These are phyloP conservation scores for Thelaira solivaga DNA, from an alignment of 2,888 invertebrate genomes.

Conservation along the genomic window DNA sequence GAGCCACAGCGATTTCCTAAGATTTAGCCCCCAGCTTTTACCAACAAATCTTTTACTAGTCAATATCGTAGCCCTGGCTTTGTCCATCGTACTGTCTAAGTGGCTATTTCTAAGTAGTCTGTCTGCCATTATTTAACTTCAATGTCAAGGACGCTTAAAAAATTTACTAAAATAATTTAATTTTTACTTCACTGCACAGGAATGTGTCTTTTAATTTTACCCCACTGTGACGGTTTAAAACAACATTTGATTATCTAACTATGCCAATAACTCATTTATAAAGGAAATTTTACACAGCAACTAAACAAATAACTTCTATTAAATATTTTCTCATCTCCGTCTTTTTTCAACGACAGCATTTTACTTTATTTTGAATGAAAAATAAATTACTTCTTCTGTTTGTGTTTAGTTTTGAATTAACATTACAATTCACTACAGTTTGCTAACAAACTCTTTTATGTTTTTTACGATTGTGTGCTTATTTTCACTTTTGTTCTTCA, in stretches of 20 bases:
- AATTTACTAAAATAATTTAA: background rate
- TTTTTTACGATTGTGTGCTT: background rate
- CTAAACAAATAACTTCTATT: conserved; percentile 9
- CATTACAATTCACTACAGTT: background rate
- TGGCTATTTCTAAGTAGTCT: no score
- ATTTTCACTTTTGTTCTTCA: no score
- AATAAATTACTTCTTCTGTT: background rate
- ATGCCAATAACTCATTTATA: conserved; percentile 7
- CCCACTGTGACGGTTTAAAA: conserved; percentile 62
- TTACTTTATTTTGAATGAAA: conserved; percentile 5
- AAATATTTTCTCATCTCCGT: conserved; percentile 50
- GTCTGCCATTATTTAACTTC: no score
- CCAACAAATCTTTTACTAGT: no score
- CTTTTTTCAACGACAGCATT: background rate
- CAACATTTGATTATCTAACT: conserved; percentile 70
- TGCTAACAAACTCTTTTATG: background rate
- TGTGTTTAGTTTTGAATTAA: background rate
- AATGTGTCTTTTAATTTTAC: background rate
- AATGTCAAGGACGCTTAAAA: no score
- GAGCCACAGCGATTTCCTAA: no score
- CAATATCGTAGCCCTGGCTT: no score
- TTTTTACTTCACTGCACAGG: background rate
- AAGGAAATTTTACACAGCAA: background rate
- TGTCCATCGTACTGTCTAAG: no score
- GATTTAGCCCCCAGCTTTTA: no score